These are phyloP conservation scores for Neelides sp. DNA, from an alignment of 1,140 invertebrate species.

Conservation along the genomic window DNA sequence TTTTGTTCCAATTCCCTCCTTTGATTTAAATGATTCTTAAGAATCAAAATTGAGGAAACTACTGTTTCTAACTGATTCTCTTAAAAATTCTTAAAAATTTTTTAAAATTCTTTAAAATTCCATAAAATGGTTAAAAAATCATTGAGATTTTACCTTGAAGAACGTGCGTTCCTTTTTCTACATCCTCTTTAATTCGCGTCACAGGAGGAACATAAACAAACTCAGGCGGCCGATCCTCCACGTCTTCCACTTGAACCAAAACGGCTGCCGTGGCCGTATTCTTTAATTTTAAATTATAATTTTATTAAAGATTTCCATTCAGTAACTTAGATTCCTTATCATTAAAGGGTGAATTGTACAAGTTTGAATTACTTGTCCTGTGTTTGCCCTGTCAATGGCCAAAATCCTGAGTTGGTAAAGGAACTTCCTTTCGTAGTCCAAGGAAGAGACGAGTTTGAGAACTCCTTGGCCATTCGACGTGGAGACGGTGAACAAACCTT, in stretches of 20 bases:
- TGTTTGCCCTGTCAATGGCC: conserved; percentile 70
- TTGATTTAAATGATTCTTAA: too few species aligned
- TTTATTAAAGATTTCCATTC: too few species aligned
- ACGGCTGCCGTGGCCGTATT: conserved; percentile 79
- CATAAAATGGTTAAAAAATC: conserved; percentile 5
- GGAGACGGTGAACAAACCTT: conserved; percentile 59
- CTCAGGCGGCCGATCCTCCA: conserved; percentile 80
- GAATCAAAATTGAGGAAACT: too few species aligned
- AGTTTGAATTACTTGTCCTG: conserved; percentile 49
- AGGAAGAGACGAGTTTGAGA: conserved; percentile 54
- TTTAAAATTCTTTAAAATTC: too few species aligned
- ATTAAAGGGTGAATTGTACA: too few species aligned
- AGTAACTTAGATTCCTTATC: too few species aligned
- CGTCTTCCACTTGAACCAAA: conserved; percentile 71
- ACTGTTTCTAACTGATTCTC: too few species aligned
- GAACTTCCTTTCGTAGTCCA: conserved; percentile 80
- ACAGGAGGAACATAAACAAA: conserved; percentile 76
- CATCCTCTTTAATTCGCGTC: conserved; percentile 72
- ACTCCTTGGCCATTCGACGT: conserved; percentile 80
- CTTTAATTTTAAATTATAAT: too few species aligned
- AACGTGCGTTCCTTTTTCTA: conserved; percentile 60
- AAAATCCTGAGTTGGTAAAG: conserved; percentile 73
- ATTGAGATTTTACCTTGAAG: conserved; percentile 51
- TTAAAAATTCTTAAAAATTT: too few species aligned
- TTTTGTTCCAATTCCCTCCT: too few species aligned